A percentile compares a stretch with the other conserved stretches of the same genome.
Evolutionary conservation across 2,888 invertebrate genomes (phyloP).

Genomic region (Antheraea yamamai): DNA sequence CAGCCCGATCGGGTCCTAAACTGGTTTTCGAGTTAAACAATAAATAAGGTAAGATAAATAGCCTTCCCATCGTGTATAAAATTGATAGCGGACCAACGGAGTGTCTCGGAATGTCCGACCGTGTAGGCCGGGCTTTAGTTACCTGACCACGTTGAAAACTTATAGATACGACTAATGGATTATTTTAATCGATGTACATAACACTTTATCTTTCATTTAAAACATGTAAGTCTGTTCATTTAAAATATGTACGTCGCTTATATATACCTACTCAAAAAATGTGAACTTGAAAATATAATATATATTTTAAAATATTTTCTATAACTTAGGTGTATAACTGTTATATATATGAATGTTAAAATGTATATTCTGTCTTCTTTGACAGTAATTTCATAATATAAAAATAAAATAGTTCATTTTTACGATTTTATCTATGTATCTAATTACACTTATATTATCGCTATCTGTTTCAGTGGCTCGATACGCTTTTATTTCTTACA

Average conservation of each 20-base stretch:
- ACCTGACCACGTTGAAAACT: slow-evolving; percentile 52
- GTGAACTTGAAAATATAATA: background rate
- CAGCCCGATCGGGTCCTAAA: slow-evolving; percentile 64
- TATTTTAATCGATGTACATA: slow-evolving; percentile 49
- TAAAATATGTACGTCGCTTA: no score
- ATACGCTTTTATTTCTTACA: no score
- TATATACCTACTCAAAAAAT: background rate
- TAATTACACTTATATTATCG: no score
- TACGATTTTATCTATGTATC: no score
- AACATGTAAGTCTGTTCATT: background rate
- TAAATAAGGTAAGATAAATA: slow-evolving; percentile 81
- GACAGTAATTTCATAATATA: background rate
- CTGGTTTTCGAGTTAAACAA: slow-evolving; percentile 76
- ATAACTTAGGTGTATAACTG: background rate
- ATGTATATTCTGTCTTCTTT: background rate
- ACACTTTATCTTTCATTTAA: slow-evolving; percentile 7
- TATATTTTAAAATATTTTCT: background rate
- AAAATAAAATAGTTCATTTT: no score
- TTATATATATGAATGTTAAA: background rate
- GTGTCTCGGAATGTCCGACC: slow-evolving; percentile 62
- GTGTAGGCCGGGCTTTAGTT: slow-evolving; percentile 58
- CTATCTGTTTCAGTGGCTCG: no score
- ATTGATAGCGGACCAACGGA: slow-evolving; percentile 75
- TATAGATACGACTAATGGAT: slow-evolving; percentile 56
- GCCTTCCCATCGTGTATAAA: slow-evolving; percentile 77